Evolutionary conservation across 2,113 vertebrate genomes (phyloP).

Genomic region (Chrysochloris asiatica): DNA sequence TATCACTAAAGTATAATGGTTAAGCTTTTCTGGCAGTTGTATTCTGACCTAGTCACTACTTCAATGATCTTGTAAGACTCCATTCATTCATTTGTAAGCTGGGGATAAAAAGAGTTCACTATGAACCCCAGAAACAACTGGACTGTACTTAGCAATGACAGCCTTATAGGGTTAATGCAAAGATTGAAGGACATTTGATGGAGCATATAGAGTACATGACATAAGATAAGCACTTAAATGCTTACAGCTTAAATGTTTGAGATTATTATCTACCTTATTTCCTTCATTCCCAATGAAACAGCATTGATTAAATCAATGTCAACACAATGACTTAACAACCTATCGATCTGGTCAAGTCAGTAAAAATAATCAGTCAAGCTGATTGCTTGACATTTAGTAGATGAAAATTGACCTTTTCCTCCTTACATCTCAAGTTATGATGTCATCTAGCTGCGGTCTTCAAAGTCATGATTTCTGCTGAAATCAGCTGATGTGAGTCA

Average conservation of each 20-base stretch:
- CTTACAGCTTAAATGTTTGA: background rate
- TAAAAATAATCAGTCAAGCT: constrained; percentile 49
- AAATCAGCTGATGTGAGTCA: background rate
- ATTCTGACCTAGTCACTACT: background rate
- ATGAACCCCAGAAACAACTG: too few relatives aligned
- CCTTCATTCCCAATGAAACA: background rate
- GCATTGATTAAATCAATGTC: constrained; percentile 32
- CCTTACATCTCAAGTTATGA: background rate
- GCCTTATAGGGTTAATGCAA: background rate
- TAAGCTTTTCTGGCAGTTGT: background rate
- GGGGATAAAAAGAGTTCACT: accelerated
- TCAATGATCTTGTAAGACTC: background rate
- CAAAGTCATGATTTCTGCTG: background rate
- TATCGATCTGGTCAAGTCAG: constrained; percentile 9
- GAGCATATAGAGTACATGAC: accelerated
- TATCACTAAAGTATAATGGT: accelerated
- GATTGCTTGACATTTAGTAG: constrained; percentile 35
- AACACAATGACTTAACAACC: background rate
- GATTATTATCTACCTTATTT: background rate
- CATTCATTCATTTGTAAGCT: background rate
- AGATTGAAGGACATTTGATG: background rate
- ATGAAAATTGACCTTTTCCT: constrained; percentile 36
- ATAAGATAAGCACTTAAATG: accelerated
- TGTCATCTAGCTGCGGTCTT: background rate
- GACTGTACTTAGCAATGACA: too few relatives aligned